Percentiles rank a stretch among this genome's conserved stretches.
These are phyloP conservation scores for Gallinago paraguaiae DNA, from an alignment of 2,113 vertebrate species.

Conservation along the genomic window DNA sequence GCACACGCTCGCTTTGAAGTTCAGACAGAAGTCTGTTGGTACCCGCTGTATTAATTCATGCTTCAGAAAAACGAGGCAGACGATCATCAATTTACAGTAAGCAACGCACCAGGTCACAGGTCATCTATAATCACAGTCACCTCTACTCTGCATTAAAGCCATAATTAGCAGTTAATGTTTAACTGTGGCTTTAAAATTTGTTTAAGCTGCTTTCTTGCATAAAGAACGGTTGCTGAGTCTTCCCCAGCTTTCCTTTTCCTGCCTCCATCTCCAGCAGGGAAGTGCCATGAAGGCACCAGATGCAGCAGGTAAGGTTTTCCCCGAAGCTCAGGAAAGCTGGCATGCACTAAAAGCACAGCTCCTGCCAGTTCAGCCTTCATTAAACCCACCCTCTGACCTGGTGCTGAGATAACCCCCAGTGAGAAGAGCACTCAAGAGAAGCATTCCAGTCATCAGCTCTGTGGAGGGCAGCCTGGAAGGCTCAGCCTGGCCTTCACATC, in stretches of 20 bases:
- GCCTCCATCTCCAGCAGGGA: not conserved
- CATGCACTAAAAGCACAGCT: not conserved
- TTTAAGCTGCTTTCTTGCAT: not conserved
- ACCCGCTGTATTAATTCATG: not conserved
- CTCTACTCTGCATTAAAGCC: not conserved
- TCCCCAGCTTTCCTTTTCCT: not conserved
- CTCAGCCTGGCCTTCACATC: not conserved
- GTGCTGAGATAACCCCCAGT: not conserved
- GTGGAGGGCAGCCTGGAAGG: not conserved
- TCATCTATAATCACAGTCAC: not conserved
- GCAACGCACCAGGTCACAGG: not conserved
- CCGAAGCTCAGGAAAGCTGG: accelerated
- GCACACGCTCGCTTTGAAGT: not conserved
- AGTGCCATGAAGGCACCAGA: accelerated
- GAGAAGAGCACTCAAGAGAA: not conserved
- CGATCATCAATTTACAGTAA: not conserved
- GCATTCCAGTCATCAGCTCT: not conserved
- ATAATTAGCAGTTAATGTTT: not conserved
- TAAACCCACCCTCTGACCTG: not conserved
- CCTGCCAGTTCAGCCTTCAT: not conserved
- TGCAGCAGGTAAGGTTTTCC: not conserved
- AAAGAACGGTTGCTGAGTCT: not conserved
- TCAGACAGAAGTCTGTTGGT: not conserved
- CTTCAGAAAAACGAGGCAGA: not conserved
- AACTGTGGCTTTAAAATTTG: not conserved